Evolutionary conservation across 2,113 vertebrate species (phyloP).

Genomic region (Budorcas taxicolor): DNA sequence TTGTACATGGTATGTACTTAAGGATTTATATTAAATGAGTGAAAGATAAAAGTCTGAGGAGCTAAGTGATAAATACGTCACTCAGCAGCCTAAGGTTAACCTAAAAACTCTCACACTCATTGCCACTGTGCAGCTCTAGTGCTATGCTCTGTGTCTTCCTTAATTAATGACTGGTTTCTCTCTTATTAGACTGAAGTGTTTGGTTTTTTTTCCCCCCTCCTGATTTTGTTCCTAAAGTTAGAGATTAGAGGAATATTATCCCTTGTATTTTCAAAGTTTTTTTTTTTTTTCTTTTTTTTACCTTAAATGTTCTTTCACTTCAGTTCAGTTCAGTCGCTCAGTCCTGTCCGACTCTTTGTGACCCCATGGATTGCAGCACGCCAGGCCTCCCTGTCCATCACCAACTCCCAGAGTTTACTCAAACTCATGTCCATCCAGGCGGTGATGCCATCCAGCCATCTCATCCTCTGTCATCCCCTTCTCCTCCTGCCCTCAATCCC

Average conservation of each 20-base stretch:
- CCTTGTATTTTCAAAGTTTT: background rate
- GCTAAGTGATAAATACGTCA: background rate
- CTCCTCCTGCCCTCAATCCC: too few relatives aligned
- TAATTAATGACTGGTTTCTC: background rate
- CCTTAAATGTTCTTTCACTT: background rate
- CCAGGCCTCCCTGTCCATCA: too few relatives aligned
- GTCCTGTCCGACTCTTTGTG: too few relatives aligned
- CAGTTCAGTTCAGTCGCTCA: too few relatives aligned
- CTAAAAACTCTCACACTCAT: background rate
- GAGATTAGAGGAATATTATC: background rate
- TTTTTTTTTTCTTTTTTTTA: background rate
- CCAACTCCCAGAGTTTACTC: too few relatives aligned
- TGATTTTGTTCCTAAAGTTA: background rate
- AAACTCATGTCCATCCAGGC: too few relatives aligned
- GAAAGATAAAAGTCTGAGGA: background rate
- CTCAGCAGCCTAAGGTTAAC: background rate
- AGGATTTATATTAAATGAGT: background rate
- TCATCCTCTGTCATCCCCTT: too few relatives aligned
- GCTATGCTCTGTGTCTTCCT: background rate
- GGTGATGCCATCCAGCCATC: too few relatives aligned
- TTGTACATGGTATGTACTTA: background rate
- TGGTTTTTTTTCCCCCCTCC: background rate
- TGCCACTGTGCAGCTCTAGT: background rate
- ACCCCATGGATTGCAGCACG: accelerated
- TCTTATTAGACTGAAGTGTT: background rate